phyloP scores from a whole-genome alignment of 2,113 vertebrate species.

The Mormyrus lacerda region DNA sequence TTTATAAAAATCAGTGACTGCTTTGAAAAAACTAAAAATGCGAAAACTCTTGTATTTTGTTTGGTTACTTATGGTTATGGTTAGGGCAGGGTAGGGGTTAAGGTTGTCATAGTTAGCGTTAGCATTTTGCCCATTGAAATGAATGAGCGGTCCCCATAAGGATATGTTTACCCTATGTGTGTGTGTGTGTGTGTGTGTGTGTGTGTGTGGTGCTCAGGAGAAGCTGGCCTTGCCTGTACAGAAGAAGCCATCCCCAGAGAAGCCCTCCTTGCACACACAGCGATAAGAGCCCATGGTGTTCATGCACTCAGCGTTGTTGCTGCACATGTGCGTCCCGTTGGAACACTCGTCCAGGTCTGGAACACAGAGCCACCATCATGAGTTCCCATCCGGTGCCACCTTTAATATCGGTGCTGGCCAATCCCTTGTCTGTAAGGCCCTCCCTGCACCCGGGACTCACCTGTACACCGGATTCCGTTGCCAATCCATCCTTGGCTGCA shows the following conservation, averaged over 20 bases:
- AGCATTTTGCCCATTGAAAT: no score
- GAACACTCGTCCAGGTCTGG: conserved; percentile 93
- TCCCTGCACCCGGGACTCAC: conserved; percentile 44
- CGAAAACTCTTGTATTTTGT: no score
- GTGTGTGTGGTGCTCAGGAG: not conserved
- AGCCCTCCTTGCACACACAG: conserved; percentile 90
- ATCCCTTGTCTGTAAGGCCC: not conserved
- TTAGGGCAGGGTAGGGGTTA: no score
- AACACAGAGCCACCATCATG: conserved; percentile 1
- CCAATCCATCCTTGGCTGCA: conserved; percentile 88
- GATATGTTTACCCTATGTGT: no score
- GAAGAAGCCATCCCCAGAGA: conserved; percentile 84
- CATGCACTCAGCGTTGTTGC: conserved; percentile 81
- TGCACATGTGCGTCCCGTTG: conserved; percentile 90
- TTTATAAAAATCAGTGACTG: no score
- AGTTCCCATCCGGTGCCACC: not conserved
- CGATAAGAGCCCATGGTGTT: conserved; percentile 94
- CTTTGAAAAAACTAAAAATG: no score
- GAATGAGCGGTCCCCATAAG: no score
- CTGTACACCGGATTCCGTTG: conserved; percentile 80
- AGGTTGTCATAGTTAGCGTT: no score
- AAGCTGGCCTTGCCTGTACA: conserved; percentile 72
- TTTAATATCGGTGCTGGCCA: not conserved
- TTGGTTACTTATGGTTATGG: no score
- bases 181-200: not conserved